These are phyloP conservation scores for Sarcophaga peregrina DNA, from an alignment of 1,140 invertebrate genomes.

Conservation along the genomic window DNA sequence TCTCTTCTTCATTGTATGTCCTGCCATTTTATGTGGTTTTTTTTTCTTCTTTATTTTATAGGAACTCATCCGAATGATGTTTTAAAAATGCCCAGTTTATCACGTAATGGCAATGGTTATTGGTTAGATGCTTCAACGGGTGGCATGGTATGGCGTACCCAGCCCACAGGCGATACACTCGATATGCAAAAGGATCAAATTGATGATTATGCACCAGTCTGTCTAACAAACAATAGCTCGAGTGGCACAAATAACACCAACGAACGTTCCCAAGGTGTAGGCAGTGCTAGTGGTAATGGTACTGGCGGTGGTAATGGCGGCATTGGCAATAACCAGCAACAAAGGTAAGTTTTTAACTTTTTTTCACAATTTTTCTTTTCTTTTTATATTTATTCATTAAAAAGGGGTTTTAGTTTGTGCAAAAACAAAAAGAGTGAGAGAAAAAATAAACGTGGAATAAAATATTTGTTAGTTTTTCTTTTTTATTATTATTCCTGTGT, in stretches of 20 bases:
- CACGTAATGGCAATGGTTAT: conserved; percentile 65
- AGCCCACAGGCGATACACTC: conserved; percentile 61
- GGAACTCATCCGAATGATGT: conserved; percentile 65
- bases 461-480: background rate
- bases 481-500: background rate
- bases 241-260: conserved; percentile 50
- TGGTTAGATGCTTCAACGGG: conserved; percentile 65
- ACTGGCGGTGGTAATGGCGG: background rate
- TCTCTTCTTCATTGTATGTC: conserved; percentile 30
- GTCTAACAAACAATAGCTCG: conserved; percentile 46
- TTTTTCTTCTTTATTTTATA: conserved; percentile 47
- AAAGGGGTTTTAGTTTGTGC: background rate
- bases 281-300: conserved; percentile 38
- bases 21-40: background rate
- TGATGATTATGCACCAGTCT: conserved; percentile 65
- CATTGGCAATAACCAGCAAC: conserved; percentile 52
- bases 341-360: conserved; percentile 60
- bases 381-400: too few species aligned
- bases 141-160: conserved; percentile 65
- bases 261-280: conserved; percentile 45
- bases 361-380: background rate
- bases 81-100: conserved; percentile 66
- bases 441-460: background rate
- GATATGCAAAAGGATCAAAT: conserved; percentile 67
- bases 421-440: background rate